phyloP scores from a whole-genome alignment of 2,113 vertebrate species.

The Felis chaus region DNA sequence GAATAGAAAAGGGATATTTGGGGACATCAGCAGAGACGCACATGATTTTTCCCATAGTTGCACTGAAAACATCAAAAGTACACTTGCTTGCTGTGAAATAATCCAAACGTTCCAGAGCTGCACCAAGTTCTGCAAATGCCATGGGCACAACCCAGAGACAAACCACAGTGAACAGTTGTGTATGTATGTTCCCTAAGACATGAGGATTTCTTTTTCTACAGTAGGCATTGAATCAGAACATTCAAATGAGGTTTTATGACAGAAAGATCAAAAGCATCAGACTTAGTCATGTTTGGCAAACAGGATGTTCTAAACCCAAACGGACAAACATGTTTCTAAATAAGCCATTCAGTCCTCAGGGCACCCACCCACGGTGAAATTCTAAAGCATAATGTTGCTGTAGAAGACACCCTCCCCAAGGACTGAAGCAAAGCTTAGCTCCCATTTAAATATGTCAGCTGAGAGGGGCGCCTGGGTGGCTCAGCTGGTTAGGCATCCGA shows the following conservation, averaged over 20 bases:
- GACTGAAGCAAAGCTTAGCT: not conserved
- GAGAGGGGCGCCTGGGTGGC: not conserved
- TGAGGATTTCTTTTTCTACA: not conserved
- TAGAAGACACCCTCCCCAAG: not conserved
- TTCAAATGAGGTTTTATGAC: not conserved
- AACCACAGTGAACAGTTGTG: not conserved
- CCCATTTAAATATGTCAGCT: not conserved
- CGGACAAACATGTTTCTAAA: not conserved
- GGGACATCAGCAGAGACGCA: not conserved
- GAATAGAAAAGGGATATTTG: not conserved
- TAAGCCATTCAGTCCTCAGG: not conserved
- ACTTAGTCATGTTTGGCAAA: not conserved
- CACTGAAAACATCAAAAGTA: not conserved
- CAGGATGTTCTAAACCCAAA: not conserved
- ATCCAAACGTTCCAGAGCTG: not conserved
- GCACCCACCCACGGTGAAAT: not conserved
- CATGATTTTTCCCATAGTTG: not conserved
- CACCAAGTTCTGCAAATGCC: not conserved
- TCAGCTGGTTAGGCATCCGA: no score
- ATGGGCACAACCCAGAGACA: no score
- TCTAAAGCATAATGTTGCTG: not conserved
- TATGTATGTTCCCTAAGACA: fast-evolving
- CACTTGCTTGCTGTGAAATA: not conserved
- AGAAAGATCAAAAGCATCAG: not conserved
- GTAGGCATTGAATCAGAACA: not conserved